Percentiles rank a stretch among this genome's conserved stretches.
These are phyloP conservation scores for Patella ulyssiponensis DNA, from an alignment of 2,888 invertebrate species.

Conservation along the genomic window DNA sequence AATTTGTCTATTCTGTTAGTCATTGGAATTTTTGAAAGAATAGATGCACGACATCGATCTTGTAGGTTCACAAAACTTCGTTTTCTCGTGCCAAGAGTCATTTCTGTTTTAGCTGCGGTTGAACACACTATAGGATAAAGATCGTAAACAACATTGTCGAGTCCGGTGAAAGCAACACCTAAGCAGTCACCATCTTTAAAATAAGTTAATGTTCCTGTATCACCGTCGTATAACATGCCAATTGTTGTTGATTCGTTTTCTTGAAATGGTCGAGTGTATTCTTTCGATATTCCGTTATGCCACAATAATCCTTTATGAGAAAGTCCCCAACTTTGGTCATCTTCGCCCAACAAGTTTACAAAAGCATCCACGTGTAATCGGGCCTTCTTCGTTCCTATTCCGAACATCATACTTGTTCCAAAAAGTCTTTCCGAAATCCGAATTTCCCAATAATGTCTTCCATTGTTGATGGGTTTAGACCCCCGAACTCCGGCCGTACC, in stretches of 20 bases:
- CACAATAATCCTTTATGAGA: constrained; percentile 82
- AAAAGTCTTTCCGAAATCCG: constrained; percentile 78
- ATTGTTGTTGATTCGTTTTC: constrained; percentile 81
- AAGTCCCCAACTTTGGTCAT: constrained; percentile 80
- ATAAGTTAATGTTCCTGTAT: constrained; percentile 80
- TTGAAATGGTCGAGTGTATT: constrained; percentile 80
- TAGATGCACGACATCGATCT: constrained; percentile 75
- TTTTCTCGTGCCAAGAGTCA: constrained; percentile 78
- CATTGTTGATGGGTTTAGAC: constrained; percentile 78
- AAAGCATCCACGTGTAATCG: constrained; percentile 80
- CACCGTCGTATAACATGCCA: constrained; percentile 79
- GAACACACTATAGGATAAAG: constrained; percentile 82
- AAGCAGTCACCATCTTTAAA: constrained; percentile 81
- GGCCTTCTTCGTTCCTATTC: constrained; percentile 77
- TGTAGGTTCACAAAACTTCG: constrained; percentile 80
- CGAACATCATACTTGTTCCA: constrained; percentile 85
- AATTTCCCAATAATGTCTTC: constrained; percentile 79
- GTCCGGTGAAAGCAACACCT: constrained; percentile 81
- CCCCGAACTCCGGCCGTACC: constrained; percentile 83
- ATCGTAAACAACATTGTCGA: constrained; percentile 76
- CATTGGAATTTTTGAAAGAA: constrained; percentile 76
- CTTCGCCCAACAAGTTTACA: constrained; percentile 82
- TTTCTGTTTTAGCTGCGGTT: constrained; percentile 83
- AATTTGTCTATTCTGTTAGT: constrained; percentile 76
- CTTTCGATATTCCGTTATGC: constrained; percentile 79